Evolutionary conservation across 2,113 vertebrate species (phyloP).

Genomic region (Setophaga coronata): DNA sequence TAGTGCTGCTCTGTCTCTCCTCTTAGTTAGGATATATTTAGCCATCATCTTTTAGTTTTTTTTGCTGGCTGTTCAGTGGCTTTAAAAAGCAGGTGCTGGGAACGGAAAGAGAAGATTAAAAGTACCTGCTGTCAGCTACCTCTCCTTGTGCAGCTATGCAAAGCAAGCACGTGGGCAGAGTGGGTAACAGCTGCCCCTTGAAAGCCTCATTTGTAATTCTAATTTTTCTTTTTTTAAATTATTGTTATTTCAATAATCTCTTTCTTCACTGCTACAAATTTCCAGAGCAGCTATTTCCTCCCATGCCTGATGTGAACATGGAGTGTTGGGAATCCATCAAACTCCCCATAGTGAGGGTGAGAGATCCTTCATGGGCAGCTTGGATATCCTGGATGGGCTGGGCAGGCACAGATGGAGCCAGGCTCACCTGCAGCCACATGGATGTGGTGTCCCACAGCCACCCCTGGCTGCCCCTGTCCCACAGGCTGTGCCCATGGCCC

Average conservation of each 20-base stretch:
- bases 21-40: conserved; percentile 56
- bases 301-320: not conserved
- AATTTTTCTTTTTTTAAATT: not conserved
- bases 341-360: not conserved
- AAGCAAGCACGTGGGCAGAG: not conserved
- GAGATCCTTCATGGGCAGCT: not conserved
- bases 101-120: conserved; percentile 38
- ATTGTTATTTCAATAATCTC: conserved; percentile 18
- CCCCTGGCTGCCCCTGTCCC: not conserved
- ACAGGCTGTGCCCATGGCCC: accelerated
- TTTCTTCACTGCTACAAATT: conserved; percentile 27
- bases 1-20: conserved; percentile 8
- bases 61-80: not conserved
- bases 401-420: not conserved
- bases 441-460: accelerated
- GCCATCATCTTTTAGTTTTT: not conserved
- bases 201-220: conserved; percentile 64
- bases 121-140: conserved; percentile 22
- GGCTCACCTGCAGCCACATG: not conserved
- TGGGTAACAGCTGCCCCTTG: conserved; percentile 60
- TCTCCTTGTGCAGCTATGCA: not conserved
- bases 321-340: not conserved
- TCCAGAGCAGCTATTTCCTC: conserved; percentile 46
- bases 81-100: conserved; percentile 37
- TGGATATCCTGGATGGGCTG: not conserved